These are phyloP conservation scores for Tragelaphus scriptus DNA, from an alignment of 2,113 vertebrate genomes.

Conservation along the genomic window DNA sequence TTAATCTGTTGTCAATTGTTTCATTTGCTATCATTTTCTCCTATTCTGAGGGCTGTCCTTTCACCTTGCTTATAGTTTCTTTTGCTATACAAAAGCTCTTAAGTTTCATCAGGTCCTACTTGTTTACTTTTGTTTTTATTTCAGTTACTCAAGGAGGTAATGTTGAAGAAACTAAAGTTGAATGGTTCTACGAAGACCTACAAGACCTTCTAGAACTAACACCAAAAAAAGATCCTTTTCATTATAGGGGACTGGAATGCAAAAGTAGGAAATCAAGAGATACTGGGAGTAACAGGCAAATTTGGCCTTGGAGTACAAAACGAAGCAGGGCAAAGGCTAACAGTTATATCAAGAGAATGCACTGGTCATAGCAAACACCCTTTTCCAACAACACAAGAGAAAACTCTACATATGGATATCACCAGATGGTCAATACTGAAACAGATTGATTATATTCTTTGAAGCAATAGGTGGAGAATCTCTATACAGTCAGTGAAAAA, in stretches of 20 bases:
- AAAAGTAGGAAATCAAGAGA: neutral
- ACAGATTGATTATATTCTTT: neutral
- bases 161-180: neutral
- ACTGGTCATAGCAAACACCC: neutral
- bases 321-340: neutral
- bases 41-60: neutral
- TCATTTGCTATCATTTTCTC: neutral
- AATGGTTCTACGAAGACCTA: neutral
- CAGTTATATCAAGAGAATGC: neutral
- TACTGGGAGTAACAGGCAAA: neutral
- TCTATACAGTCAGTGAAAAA: neutral
- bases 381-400: neutral
- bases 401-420: neutral
- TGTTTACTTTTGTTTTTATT: neutral
- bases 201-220: neutral
- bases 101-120: neutral
- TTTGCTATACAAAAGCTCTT: neutral
- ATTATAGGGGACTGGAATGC: neutral
- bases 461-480: neutral
- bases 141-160: neutral
- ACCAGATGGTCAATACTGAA: neutral
- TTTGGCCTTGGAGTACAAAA: neutral
- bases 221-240: neutral
- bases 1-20: neutral
- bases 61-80: neutral